phyloP scores from a whole-genome alignment of 2,888 invertebrate species.

The Atethmia centrago region DNA sequence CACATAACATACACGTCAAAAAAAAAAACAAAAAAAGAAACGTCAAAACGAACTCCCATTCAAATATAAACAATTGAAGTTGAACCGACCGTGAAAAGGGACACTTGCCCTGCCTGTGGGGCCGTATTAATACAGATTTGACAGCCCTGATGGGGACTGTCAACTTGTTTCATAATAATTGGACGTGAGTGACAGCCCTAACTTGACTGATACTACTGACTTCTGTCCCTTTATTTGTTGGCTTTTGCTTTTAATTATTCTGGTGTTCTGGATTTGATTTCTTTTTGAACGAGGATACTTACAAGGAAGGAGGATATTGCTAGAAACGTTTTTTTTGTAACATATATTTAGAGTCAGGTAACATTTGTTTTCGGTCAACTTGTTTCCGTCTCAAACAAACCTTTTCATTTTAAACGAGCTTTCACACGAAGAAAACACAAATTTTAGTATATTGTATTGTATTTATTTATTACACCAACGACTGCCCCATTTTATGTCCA shows the following conservation, averaged over 20 bases:
- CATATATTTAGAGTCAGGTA: background rate
- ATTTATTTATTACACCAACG: too few species aligned
- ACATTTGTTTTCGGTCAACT: background rate
- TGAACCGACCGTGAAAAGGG: constrained; percentile 72
- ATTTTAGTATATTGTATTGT: too few species aligned
- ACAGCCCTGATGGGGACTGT: constrained; percentile 80
- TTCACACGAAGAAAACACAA: too few species aligned
- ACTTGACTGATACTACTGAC: constrained; percentile 72
- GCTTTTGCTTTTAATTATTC: constrained; percentile 52
- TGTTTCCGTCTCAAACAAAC: background rate
- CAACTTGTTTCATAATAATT: constrained; percentile 81
- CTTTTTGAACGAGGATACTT: background rate
- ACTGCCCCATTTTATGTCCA: too few species aligned
- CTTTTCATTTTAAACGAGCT: too few species aligned
- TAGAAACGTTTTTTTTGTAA: too few species aligned
- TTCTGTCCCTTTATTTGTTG: constrained; percentile 52
- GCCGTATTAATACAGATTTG: constrained; percentile 80
- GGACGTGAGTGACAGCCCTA: constrained; percentile 74
- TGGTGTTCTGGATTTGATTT: background rate
- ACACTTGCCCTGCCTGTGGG: constrained; percentile 75
- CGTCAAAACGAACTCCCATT: constrained; percentile 41
- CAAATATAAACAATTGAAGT: constrained; percentile 71
- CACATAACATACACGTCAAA: constrained; percentile 21
- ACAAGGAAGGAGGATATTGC: too few species aligned
- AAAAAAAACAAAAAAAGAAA: constrained; percentile 58